Evolutionary conservation across 2,113 vertebrate genomes (phyloP).

Genomic region (Sporophila hypoxantha): DNA sequence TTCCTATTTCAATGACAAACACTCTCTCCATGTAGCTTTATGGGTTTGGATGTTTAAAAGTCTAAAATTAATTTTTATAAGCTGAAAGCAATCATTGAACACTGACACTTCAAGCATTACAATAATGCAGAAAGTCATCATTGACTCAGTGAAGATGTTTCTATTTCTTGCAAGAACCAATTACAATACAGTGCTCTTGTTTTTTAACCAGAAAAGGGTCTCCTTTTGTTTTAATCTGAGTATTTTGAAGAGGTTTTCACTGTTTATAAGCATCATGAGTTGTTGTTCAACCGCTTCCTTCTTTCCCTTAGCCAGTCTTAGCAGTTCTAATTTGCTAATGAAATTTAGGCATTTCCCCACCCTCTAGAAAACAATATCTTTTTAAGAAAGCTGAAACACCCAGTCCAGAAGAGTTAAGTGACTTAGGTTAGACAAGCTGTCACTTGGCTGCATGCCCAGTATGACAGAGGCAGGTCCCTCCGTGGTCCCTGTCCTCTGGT

Average conservation of each 20-base stretch:
- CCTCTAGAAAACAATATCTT: background rate
- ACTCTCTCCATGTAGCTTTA: slow-evolving; percentile 9
- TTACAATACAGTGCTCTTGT: slow-evolving; percentile 26
- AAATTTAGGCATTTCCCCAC: background rate
- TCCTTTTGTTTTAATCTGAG: slow-evolving; percentile 45
- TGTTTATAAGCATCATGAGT: background rate
- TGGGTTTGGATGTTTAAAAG: slow-evolving; percentile 56
- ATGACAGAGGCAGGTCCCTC: background rate
- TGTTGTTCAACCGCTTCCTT: background rate
- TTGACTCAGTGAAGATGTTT: slow-evolving; percentile 58
- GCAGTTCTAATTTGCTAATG: background rate
- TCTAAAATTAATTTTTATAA: slow-evolving; percentile 62
- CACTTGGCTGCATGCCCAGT: fast-evolving
- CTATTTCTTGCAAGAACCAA: slow-evolving; percentile 53
- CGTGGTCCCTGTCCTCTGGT: background rate
- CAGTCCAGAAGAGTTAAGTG: background rate
- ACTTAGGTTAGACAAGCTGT: background rate
- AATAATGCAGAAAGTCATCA: slow-evolving; percentile 61
- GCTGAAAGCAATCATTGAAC: slow-evolving; percentile 51
- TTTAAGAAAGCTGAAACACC: background rate
- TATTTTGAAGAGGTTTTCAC: slow-evolving; percentile 25
- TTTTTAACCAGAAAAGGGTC: slow-evolving; percentile 45
- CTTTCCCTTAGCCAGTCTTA: background rate
- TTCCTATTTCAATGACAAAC: slow-evolving; percentile 43
- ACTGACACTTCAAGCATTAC: slow-evolving; percentile 55